Evolutionary conservation across 1,140 invertebrate species (phyloP), one percentile per base, ranked within the genome.

Genomic region (Drosophila melanica): DNA sequence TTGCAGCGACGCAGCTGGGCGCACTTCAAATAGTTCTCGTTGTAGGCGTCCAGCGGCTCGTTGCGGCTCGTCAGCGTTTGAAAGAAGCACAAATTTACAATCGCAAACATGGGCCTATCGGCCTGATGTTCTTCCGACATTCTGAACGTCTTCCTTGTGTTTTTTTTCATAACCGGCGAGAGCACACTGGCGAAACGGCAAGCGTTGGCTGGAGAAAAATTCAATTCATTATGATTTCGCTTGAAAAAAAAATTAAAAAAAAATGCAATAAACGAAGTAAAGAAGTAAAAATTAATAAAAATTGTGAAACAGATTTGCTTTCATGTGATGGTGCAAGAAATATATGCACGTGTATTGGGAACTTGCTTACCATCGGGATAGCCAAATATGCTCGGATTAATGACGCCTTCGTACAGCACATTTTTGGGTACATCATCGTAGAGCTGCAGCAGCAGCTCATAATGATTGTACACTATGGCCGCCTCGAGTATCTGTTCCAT

Each of bases 1-100:
- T 14, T 51, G 45, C 85, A 89, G 2, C 64, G 35, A 0, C 48
- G 45, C 47, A 89, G 41, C 11, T 72, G 75, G n/a, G 35, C 33
- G 0, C 23, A 44, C 27, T 67, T 75, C 0, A 75, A n/a, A 0
- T 57, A 9, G 7, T 20, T 62, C 23, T 80, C 80, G 18, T 89
- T 89, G 45, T 45, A 89, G 1, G 54, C 44, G 37, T 89, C 84
- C 1, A 89, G 53, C 0, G 70, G 12, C 9, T 80, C 77, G 7
- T 77, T 75, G 14, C 20, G 30, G 35, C 62, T 16, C 1, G 51
- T 72, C 18, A 89, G 55, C 0, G 80, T 45, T 9, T 80, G 79
- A 27, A 84, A 89, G 39, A 89, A 84, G 16, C 85, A 89, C 10
- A 89, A 39, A 20, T 84, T 84, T 11, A 89, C 14, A 16, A 78